Evolutionary conservation across 2,113 vertebrate species (phyloP).

Genomic region (Rhinolophus sinicus): DNA sequence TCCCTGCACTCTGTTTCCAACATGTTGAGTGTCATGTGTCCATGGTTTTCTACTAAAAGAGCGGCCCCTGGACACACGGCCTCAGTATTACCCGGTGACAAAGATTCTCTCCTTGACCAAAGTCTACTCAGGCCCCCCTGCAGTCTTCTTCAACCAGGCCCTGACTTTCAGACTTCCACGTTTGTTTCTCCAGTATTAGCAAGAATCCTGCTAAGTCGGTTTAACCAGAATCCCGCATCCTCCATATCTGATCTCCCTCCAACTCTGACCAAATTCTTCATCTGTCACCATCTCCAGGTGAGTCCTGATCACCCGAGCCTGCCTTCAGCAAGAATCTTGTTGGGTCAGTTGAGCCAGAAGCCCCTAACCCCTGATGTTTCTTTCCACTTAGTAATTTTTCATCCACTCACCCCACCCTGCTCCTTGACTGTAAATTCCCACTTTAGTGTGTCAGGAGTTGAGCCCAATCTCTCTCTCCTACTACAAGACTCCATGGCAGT

Average conservation of each 20-base stretch:
- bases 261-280: background rate
- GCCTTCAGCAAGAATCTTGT: background rate
- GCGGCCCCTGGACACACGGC: fast-evolving
- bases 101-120: background rate
- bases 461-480: background rate
- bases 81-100: background rate
- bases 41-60: background rate
- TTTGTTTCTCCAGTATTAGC: background rate
- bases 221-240: background rate
- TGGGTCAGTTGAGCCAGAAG: background rate
- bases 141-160: background rate
- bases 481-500: too few species aligned
- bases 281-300: background rate
- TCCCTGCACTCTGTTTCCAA: background rate
- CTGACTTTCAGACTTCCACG: background rate
- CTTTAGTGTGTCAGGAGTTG: background rate
- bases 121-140: background rate
- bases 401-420: background rate
- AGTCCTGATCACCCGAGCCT: background rate
- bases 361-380: background rate
- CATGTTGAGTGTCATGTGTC: too few species aligned
- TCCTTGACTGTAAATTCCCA: background rate
- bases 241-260: background rate
- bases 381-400: background rate
- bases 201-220: background rate